Conservation (phyloP, 37 sponge, comb jelly and placozoan species). For the Chondrosia reniformis region DNA sequence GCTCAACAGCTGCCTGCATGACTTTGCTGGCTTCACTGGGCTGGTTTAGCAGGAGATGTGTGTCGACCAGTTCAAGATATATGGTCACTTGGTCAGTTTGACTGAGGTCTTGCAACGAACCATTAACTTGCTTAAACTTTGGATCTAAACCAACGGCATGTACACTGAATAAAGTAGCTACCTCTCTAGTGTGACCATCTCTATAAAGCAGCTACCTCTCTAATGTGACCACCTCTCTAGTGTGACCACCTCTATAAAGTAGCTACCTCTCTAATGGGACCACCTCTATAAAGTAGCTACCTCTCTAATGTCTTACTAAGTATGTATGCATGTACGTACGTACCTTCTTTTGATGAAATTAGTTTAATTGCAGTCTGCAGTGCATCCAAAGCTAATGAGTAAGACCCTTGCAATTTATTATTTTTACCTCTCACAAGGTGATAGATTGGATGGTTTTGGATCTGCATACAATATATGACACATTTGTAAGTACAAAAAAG, state of each 20-base stretch:
- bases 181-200: too few species aligned
- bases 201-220: too few species aligned
- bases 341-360: background rate
- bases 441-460: slow-evolving; percentile 61
- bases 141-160: too few species aligned
- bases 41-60: slow-evolving; percentile 45
- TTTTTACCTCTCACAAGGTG: slow-evolving; percentile 61
- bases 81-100: slow-evolving; percentile 61
- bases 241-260: too few species aligned
- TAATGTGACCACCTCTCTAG: too few species aligned
- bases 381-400: slow-evolving; percentile 47
- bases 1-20: slow-evolving; percentile 89
- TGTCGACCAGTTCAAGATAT: slow-evolving; percentile 65
- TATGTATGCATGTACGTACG: background rate
- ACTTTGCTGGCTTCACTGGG: slow-evolving; percentile 80
- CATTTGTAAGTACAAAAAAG: background rate
- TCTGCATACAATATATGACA: slow-evolving; percentile 27
- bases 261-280: too few species aligned
- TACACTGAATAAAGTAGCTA: too few species aligned
- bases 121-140: too few species aligned
- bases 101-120: too few species aligned
- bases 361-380: slow-evolving; percentile 60
- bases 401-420: slow-evolving; percentile 28
- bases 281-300: too few species aligned
- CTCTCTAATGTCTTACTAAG: too few species aligned